These are phyloP conservation scores for Phyllopteryx taeniolatus DNA, from an alignment of 2,113 vertebrate species.

Conservation along the genomic window DNA sequence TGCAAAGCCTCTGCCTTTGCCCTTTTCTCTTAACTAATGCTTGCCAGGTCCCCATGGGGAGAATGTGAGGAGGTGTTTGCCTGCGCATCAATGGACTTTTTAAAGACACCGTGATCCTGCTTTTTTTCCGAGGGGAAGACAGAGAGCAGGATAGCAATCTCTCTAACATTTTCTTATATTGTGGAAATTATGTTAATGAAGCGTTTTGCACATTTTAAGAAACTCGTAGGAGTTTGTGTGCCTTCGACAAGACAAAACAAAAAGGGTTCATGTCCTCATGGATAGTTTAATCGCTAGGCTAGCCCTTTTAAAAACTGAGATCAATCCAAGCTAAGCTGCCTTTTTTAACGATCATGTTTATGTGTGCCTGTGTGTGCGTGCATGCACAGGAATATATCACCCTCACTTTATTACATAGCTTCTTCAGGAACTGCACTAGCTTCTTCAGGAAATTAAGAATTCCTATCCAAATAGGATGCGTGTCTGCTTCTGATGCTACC, in stretches of 20 bases:
- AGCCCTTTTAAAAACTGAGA: conserved; percentile 29
- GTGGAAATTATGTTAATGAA: conserved; percentile 49
- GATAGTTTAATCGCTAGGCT: conserved; percentile 34
- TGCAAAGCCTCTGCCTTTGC: conserved; percentile 19
- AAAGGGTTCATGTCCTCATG: conserved; percentile 36
- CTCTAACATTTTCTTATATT: conserved; percentile 23
- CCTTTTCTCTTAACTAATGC: conserved; percentile 22
- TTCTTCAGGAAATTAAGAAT: conserved; percentile 2
- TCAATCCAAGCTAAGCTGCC: conserved; percentile 50
- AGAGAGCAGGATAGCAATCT: conserved; percentile 16
- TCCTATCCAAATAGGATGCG: neutral
- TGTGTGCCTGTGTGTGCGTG: conserved; percentile 1
- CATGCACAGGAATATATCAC: conserved; percentile 1
- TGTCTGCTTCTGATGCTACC: neutral
- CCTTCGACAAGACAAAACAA: conserved; percentile 60
- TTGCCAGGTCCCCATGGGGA: conserved; percentile 59
- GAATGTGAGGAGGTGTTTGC: conserved; percentile 22
- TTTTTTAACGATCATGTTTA: conserved; percentile 23
- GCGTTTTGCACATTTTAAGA: conserved; percentile 74
- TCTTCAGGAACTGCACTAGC: conserved; percentile 1
- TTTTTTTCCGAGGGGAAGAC: conserved; percentile 1
- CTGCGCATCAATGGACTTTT: conserved; percentile 26
- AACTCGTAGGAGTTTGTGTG: conserved; percentile 68
- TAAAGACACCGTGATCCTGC: conserved; percentile 12
- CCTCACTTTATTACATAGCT: neutral